A percentile compares a stretch with the other conserved stretches of the same genome.
These are phyloP conservation scores for Habroteleia sp. DNA, from an alignment of 2,888 invertebrate genomes.

Conservation along the genomic window DNA sequence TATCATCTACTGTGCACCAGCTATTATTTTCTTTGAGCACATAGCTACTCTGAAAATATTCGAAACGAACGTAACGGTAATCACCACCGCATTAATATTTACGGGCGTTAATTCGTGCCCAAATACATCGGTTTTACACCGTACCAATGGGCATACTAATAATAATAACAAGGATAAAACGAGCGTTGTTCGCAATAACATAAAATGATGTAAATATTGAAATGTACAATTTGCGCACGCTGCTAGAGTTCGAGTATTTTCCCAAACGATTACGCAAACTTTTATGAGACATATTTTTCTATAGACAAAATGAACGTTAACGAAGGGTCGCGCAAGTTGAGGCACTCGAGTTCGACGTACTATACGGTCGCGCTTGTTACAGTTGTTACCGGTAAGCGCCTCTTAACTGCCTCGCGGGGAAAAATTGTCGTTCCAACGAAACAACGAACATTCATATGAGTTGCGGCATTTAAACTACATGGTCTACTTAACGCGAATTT, in stretches of 20 bases:
- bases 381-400: slow-evolving; percentile 58
- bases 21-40: slow-evolving; percentile 54
- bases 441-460: slow-evolving; percentile 45
- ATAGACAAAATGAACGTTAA: slow-evolving; percentile 61
- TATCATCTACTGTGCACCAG: slow-evolving; percentile 13
- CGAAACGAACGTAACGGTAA: slow-evolving; percentile 51
- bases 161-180: slow-evolving; percentile 51
- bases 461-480: slow-evolving; percentile 52
- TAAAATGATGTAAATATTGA: slow-evolving; percentile 60
- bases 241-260: slow-evolving; percentile 47
- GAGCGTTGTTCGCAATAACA: slow-evolving; percentile 50
- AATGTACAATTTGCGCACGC: slow-evolving; percentile 48
- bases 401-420: slow-evolving; percentile 56
- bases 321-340: slow-evolving; percentile 51
- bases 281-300: slow-evolving; percentile 62
- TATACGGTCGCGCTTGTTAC: slow-evolving; percentile 58
- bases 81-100: slow-evolving; percentile 59
- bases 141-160: slow-evolving; percentile 37
- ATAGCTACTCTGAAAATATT: slow-evolving; percentile 40
- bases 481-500: slow-evolving; percentile 47
- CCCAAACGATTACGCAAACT: slow-evolving; percentile 59
- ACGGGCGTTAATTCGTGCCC: slow-evolving; percentile 48
- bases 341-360: slow-evolving; percentile 60
- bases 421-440: slow-evolving; percentile 54
- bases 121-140: slow-evolving; percentile 49